phyloP scores from a whole-genome alignment of 2,113 vertebrate species.

The Sigmodon hispidus region DNA sequence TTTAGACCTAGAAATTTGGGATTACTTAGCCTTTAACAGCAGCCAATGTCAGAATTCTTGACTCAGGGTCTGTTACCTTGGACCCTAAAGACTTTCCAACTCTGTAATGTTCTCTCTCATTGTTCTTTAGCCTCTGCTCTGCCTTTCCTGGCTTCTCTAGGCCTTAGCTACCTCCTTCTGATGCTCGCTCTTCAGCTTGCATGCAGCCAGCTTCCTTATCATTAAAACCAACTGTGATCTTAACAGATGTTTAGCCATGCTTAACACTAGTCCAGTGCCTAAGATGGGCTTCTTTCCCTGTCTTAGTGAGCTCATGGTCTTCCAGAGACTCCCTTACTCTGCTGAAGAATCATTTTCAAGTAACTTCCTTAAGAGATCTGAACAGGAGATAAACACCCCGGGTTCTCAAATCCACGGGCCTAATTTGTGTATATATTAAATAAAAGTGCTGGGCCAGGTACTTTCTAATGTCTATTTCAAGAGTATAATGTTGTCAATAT shows the following conservation, averaged over 20 bases:
- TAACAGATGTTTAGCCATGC: not conserved
- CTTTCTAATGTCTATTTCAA: not conserved
- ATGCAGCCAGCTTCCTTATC: not conserved
- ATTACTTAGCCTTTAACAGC: not conserved
- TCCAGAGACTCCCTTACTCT: conserved; percentile 11
- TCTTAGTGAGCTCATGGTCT: not conserved
- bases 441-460: not conserved
- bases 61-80: not conserved
- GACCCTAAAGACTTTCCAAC: not conserved
- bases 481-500: conserved; percentile 14
- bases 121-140: not conserved
- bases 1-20: not conserved
- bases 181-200: not conserved
- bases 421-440: not conserved
- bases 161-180: not conserved
- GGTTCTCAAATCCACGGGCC: not conserved
- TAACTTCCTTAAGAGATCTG: not conserved
- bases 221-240: not conserved
- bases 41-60: not conserved
- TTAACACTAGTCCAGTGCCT: not conserved
- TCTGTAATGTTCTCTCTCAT: too few species aligned
- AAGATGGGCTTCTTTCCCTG: not conserved
- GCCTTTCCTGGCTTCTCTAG: not conserved
- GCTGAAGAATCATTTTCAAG: conserved; percentile 22
- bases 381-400: not conserved